Evolutionary conservation across 2,113 vertebrate species (phyloP).

Genomic region (Podarcis muralis): DNA sequence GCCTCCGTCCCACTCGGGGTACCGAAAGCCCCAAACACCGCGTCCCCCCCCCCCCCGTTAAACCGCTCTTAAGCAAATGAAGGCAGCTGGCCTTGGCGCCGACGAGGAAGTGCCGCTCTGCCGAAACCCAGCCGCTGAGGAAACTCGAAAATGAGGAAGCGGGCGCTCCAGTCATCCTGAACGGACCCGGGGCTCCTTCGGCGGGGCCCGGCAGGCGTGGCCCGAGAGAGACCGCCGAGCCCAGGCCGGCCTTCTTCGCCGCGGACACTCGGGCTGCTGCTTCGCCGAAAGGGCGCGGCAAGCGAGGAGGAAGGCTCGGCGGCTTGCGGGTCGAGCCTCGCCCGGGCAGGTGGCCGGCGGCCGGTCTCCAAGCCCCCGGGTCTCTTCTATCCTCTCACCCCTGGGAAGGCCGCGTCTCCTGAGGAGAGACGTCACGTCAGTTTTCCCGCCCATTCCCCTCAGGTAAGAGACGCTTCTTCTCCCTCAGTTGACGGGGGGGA

Average conservation of each 20-base stretch:
- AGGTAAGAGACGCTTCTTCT: neutral
- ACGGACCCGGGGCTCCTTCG: neutral
- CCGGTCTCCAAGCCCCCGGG: neutral
- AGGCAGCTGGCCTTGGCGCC: neutral
- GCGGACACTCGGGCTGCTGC: neutral
- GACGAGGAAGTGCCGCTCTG: conserved; percentile 23
- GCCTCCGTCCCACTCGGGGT: neutral
- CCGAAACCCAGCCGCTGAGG: neutral
- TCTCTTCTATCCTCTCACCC: too few species aligned
- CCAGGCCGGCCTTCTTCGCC: too few species aligned
- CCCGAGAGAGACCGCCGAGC: neutral
- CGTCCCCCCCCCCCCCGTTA: neutral
- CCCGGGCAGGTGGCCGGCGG: neutral
- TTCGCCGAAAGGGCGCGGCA: neutral
- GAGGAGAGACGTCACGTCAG: too few species aligned
- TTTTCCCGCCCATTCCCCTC: neutral
- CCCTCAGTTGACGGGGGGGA: neutral
- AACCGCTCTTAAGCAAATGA: neutral
- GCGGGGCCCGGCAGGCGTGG: neutral
- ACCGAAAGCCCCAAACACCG: neutral
- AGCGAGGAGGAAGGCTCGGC: neutral
- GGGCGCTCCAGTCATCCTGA: conserved; percentile 24
- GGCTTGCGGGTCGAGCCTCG: too few species aligned
- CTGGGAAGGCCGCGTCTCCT: neutral
- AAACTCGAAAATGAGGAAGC: conserved; percentile 43